These are phyloP conservation scores for Drosophila tsacasi DNA, from an alignment of 1,140 invertebrate species.

Conservation along the genomic window DNA sequence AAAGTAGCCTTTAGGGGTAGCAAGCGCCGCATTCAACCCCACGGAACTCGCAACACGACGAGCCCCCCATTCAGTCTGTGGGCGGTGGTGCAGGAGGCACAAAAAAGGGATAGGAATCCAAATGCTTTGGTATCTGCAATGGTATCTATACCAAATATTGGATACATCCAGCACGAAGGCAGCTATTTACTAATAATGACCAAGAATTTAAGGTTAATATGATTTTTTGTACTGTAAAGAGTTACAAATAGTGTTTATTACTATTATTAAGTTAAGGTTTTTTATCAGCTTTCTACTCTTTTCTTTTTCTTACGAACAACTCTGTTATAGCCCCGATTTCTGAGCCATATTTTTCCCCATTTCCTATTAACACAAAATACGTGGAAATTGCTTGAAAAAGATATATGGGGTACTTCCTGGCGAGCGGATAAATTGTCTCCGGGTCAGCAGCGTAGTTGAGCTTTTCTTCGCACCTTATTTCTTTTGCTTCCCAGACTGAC, in stretches of 20 bases:
- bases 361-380: neutral
- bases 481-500: no score
- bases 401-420: neutral
- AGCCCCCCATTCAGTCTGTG: constrained; percentile 6
- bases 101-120: constrained; percentile 26
- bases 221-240: neutral
- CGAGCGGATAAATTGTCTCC: neutral
- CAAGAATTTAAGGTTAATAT: neutral
- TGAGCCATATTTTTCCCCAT: neutral
- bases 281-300: no score
- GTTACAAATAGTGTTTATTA: neutral
- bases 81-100: constrained; percentile 20
- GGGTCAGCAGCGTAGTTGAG: neutral
- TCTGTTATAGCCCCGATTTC: no score
- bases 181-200: neutral
- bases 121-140: constrained; percentile 30
- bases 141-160: constrained; percentile 34
- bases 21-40: constrained; percentile 25
- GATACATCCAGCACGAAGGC: neutral
- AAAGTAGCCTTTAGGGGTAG: constrained; percentile 53
- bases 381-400: neutral
- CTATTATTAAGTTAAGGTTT: no score
- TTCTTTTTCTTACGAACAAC: no score
- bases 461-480: constrained; percentile 7
- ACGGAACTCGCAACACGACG: constrained; percentile 1